A percentile compares a stretch with the other conserved stretches of the same genome.
phyloP scores from a whole-genome alignment of 2,113 vertebrate species.

The Ancistrus triradiatus region DNA sequence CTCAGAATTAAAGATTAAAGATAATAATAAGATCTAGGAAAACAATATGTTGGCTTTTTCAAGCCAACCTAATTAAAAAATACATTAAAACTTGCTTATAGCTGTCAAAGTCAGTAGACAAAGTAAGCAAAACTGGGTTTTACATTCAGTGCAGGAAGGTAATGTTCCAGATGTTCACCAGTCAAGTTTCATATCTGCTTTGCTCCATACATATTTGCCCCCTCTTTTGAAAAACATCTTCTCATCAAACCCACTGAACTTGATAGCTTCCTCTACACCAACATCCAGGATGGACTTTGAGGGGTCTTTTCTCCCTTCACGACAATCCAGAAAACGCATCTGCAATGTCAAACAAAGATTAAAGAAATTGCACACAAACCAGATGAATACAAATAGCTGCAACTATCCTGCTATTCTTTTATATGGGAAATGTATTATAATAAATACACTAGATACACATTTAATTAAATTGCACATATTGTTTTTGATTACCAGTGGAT shows the following conservation, averaged over 20 bases:
- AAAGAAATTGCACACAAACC: neutral
- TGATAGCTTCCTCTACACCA: constrained; percentile 80
- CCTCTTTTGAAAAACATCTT: constrained; percentile 87
- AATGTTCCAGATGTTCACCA: constrained; percentile 73
- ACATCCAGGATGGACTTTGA: constrained; percentile 90
- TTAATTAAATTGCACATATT: no score
- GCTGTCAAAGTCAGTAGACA: no score
- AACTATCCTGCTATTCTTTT: no score
- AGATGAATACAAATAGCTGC: constrained; percentile 7
- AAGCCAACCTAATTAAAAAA: no score
- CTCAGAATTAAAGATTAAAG: no score
- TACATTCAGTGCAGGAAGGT: neutral
- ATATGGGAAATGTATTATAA: no score
- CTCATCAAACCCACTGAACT: constrained; percentile 92
- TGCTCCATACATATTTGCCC: constrained; percentile 92
- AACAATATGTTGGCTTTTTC: no score
- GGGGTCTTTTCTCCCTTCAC: constrained; percentile 83
- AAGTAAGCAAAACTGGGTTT: no score
- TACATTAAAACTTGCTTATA: no score
- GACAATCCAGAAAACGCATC: constrained; percentile 95
- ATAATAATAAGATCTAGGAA: no score
- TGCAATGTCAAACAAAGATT: constrained; percentile 46
- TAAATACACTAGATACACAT: no score
- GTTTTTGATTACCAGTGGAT: no score
- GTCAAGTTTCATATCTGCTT: constrained; percentile 85